Evolutionary conservation across 2,797 vertebrate species (phyloP).

Genomic region (Ctenopoma multispine): DNA sequence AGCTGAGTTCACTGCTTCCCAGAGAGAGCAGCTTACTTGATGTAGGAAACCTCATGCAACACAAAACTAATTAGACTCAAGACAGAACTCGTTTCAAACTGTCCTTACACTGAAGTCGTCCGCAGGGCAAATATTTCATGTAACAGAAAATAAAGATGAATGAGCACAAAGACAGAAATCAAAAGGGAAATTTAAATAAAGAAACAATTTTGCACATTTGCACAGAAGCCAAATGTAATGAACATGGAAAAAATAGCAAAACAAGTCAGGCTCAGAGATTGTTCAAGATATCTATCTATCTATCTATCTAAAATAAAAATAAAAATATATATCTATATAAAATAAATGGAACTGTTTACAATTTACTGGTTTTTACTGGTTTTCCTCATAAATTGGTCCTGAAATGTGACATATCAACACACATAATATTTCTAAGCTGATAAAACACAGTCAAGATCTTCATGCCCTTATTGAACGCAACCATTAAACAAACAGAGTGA

Average conservation of each 20-base stretch:
- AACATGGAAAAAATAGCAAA: not conserved
- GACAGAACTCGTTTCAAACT: not conserved
- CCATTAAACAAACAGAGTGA: too few species aligned
- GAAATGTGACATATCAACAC: too few species aligned
- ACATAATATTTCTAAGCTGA: too few species aligned
- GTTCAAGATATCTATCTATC: too few species aligned
- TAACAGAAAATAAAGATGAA: not conserved
- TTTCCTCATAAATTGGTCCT: too few species aligned
- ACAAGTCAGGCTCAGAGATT: too few species aligned
- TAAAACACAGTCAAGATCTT: too few species aligned
- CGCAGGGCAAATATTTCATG: slow-evolving; percentile 6
- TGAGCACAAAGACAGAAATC: not conserved
- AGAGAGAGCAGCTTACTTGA: not conserved
- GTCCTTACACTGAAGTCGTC: slow-evolving; percentile 17
- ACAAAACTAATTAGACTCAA: slow-evolving; percentile 8
- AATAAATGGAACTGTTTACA: too few species aligned
- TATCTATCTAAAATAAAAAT: too few species aligned
- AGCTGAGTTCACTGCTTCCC: slow-evolving; percentile 7
- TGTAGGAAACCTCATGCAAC: not conserved
- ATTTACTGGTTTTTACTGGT: too few species aligned
- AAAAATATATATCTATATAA: too few species aligned
- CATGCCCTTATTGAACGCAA: too few species aligned
- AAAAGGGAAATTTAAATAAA: not conserved
- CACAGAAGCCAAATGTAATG: not conserved
- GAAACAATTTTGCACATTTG: not conserved